Evolutionary conservation across 2,113 vertebrate species (phyloP).

Genomic region (Rana temporaria): DNA sequence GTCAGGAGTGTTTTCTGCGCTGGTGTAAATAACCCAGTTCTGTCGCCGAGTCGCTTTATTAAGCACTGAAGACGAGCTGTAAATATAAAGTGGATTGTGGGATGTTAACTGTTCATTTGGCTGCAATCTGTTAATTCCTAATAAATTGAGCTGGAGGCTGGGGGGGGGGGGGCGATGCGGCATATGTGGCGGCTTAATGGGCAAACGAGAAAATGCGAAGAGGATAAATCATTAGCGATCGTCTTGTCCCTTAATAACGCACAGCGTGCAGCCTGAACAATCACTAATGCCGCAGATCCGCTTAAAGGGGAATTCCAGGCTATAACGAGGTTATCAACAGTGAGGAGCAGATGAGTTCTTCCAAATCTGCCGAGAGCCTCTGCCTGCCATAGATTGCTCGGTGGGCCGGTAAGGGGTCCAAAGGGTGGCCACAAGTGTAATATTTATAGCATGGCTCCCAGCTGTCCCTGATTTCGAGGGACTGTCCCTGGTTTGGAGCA

Average conservation of each 20-base stretch:
- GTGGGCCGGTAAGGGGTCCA: no score
- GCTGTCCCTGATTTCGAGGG: no score
- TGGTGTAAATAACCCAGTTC: conserved; percentile 29
- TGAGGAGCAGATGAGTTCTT: no score
- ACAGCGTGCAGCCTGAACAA: conserved; percentile 25
- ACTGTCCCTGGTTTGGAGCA: no score
- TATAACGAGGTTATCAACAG: no score
- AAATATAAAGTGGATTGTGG: conserved; percentile 19
- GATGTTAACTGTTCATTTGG: conserved; percentile 35
- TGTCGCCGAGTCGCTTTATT: conserved; percentile 26
- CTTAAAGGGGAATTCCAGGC: no score
- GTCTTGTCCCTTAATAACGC: conserved; percentile 19
- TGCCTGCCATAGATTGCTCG: no score
- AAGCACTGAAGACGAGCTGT: conserved; percentile 34
- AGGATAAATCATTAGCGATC: conserved; percentile 29
- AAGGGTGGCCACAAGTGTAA: no score
- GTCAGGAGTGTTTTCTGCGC: neutral
- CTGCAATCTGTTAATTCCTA: conserved; percentile 47
- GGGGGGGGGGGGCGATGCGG: neutral
- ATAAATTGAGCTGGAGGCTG: conserved; percentile 35
- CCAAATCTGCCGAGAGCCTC: no score
- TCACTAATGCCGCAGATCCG: neutral
- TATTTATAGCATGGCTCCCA: no score
- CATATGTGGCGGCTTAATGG: conserved; percentile 36
- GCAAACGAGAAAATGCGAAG: conserved; percentile 5